Base-by-base conservation (phyloP, 2,113 vertebrate genomes). In the Oreochromis aureus region DNA sequence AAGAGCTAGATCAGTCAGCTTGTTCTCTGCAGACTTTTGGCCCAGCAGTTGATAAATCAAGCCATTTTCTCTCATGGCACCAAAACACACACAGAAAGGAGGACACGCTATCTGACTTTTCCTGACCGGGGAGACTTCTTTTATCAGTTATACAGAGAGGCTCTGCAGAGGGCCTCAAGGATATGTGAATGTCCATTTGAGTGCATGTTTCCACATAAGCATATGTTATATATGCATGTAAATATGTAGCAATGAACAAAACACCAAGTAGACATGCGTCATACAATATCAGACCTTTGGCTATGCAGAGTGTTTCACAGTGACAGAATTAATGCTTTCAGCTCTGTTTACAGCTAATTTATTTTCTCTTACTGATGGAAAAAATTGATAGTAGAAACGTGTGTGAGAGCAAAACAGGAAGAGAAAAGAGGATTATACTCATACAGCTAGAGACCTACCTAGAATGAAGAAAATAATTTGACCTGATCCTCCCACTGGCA, bases 11-110 rank as follows among this genome's bases (percentile, higher is more conserved):
- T 95, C 86, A 87, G 80, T 88, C 87, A 86, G 63, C 85, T 46
- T 71, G 56, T 63, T 90, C 87, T 91, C 86, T 54, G 89, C 27
- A 41, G 90, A 92, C 78, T 87, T 44, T 46, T 41, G 89, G 53
- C 10, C 51, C 34, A 27, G 76, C 80, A 89, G 73, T 90, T 91
- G 90, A 93, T 95, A 92, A 93, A 96, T 93, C 86, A 91, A 90
- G 58, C 18, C 53, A 24, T 78, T 34, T 83, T 89, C 81, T 91
- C 30, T 86, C 76, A 56, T 6, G 30, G 69, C 87, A 90, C 63
- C 89, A 82, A 92, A 86, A 89, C 63, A 82, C 56, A 88, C 56
- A 63, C 24, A 87, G 63, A 83, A 56, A 80, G 41, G 61, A 86
- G 59, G 71, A 81, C 46, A 86, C 66, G 51, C 56, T 86, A 73